Percentiles rank a stretch among this genome's conserved stretches.
These are phyloP conservation scores for Axis porcinus DNA, from an alignment of 2,113 vertebrate species.

Conservation along the genomic window DNA sequence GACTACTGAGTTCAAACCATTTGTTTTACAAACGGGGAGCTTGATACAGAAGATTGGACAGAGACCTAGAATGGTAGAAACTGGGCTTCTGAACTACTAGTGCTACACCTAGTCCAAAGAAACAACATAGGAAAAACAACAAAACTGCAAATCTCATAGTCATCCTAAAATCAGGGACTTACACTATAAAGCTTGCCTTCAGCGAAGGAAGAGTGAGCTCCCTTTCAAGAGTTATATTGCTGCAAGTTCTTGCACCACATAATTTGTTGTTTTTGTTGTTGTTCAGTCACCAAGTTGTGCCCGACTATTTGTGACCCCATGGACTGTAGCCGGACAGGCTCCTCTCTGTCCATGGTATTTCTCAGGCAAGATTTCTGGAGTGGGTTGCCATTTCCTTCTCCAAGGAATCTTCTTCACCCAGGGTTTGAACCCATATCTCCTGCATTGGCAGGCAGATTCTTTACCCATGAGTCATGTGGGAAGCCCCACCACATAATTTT, in stretches of 20 bases:
- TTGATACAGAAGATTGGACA: not conserved
- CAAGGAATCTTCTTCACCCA: not conserved
- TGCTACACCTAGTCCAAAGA: not conserved
- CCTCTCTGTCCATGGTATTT: not conserved
- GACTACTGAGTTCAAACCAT: not conserved
- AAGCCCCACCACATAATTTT: not conserved
- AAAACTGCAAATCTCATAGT: not conserved
- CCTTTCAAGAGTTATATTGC: not conserved
- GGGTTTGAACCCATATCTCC: not conserved
- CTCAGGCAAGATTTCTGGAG: not conserved
- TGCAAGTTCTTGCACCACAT: not conserved
- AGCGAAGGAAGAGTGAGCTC: not conserved
- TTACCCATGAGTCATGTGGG: not conserved
- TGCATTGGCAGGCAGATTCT: not conserved
- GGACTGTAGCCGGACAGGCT: fast-evolving
- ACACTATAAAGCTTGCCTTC: not conserved
- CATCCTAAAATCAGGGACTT: not conserved
- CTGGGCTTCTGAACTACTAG: not conserved
- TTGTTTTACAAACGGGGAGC: not conserved
- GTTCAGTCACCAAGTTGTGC: not conserved
- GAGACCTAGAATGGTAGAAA: not conserved
- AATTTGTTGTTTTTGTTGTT: not conserved
- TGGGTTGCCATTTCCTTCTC: not conserved
- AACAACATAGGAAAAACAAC: not conserved
- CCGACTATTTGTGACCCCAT: not conserved